Evolutionary conservation across 2,888 invertebrate genomes (phyloP), one percentile per base, ranked within the genome.

Genomic region (Drosophila parthenogenetica): DNA sequence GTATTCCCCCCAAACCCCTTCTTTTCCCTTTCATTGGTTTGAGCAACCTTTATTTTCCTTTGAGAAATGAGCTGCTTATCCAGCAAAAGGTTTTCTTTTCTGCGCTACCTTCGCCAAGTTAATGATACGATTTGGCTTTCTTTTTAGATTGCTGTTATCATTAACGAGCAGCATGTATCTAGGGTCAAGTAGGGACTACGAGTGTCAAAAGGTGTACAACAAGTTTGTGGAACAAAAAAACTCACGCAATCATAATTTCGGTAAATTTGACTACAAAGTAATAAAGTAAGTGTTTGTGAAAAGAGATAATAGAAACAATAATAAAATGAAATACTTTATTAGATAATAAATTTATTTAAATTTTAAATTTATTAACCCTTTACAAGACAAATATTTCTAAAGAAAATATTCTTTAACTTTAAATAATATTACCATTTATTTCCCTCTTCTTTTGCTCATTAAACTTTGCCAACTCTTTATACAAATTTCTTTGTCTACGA

Each of bases 1-100:
- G 35, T 35, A 13, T 35, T 0, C 2, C 8, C 13, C 13, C 16
- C 54, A 59, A 62, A 43, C 19, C 65, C 55, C 57, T 45, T 64
- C n/a, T 51, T 53, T 57, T 50, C 49, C 14, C 11, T 19, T 14
- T 42, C 19, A 37, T 13, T 29, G 29, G 35, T 11, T 11, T 11
- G 49, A 25, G 35, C 45, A 59, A 39, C 39, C 54, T 42, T 64
- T 64, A 43, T 42, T 54, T 48, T 58, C 45, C 37, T 49, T 79
- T 86, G 88, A 83, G 78, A 78, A 87, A 86, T 88, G 87, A 83
- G 81, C 77, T 86, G 83, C 87, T 83, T 88, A 88, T 86, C 81
- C 69, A 59, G 57, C 58, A 70, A 64, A 82, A 83, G 74, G 78
- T 82, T 60, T 69, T 68, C 54, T 49, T 49, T 68, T 49, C 32